Conservation (phyloP, 53 echinoderm and acorn worm genomes). For the Luidia sarsii region DNA sequence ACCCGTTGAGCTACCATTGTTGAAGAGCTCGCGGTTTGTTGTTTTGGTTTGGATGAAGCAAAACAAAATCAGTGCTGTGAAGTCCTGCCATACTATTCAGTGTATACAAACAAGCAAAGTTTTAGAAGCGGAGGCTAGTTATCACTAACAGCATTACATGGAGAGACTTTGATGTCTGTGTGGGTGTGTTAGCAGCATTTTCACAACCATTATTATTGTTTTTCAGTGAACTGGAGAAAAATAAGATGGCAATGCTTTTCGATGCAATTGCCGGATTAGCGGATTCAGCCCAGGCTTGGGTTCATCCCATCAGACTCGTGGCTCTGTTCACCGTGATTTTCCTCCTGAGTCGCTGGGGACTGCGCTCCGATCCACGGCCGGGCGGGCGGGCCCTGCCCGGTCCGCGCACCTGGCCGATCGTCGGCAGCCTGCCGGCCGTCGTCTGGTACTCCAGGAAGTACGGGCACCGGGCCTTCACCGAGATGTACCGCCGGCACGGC, state of each 20-base stretch:
- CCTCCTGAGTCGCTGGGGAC: background rate
- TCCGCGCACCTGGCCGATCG: constrained; percentile 63
- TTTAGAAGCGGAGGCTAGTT: no score
- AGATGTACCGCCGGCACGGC: constrained; percentile 59
- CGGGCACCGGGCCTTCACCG: constrained; percentile 64
- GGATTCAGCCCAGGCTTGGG: background rate
- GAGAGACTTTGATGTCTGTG: no score
- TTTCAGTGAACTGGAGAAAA: no score
- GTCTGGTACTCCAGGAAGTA: constrained; percentile 48
- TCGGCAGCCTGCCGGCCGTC: constrained; percentile 60
- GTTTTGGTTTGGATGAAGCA: no score
- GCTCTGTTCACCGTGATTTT: background rate
- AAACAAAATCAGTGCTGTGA: no score
- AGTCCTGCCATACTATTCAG: no score
- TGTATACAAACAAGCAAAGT: no score
- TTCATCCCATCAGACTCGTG: background rate
- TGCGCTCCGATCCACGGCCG: constrained; percentile 6
- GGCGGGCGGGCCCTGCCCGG: constrained; percentile 54
- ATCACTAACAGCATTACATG: no score
- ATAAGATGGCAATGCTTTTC: background rate
- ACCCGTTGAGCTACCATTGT: no score
- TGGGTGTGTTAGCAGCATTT: no score
- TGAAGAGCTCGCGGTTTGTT: no score
- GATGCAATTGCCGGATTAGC: background rate
- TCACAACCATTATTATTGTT: no score